These are phyloP conservation scores for Saiga tatarica DNA, from an alignment of 2,113 vertebrate species.

Conservation along the genomic window DNA sequence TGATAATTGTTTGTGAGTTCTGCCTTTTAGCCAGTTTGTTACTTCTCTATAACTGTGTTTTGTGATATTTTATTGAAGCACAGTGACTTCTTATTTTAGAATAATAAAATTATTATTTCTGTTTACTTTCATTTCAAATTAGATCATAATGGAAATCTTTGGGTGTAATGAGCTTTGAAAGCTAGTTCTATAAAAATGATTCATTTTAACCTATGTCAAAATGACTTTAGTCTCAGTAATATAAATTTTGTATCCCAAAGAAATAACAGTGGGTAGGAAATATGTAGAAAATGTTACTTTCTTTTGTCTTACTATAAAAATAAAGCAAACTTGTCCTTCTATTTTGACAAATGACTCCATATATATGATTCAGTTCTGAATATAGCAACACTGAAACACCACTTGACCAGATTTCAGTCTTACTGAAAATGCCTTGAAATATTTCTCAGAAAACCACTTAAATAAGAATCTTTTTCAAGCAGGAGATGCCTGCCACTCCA, in stretches of 20 bases:
- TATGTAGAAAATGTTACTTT: neutral
- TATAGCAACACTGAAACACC: neutral
- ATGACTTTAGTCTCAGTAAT: neutral
- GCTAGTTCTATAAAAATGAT: slow-evolving; percentile 24
- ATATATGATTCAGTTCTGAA: neutral
- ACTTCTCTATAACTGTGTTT: slow-evolving; percentile 17
- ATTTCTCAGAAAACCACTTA: slow-evolving; percentile 12
- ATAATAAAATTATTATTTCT: slow-evolving; percentile 58
- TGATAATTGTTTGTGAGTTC: neutral
- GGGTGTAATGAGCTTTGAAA: slow-evolving; percentile 60
- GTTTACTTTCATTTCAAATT: slow-evolving; percentile 57
- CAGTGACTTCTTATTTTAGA: neutral
- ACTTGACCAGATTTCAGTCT: slow-evolving; percentile 19
- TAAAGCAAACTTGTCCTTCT: neutral
- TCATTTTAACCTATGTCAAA: slow-evolving; percentile 41
- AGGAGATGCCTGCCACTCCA: neutral
- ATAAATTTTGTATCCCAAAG: slow-evolving; percentile 3
- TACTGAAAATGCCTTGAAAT: neutral
- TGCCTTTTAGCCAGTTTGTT: neutral
- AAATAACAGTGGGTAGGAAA: neutral
- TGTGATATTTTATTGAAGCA: slow-evolving; percentile 48
- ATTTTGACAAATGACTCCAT: slow-evolving; percentile 3
- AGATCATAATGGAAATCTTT: slow-evolving; percentile 55
- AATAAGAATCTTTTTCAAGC: slow-evolving; percentile 23
- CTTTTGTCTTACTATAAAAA: neutral